These are phyloP conservation scores for Oscarella lobularis DNA, from an alignment of 37 sponge, comb jelly and placozoan species.

Conservation along the genomic window DNA sequence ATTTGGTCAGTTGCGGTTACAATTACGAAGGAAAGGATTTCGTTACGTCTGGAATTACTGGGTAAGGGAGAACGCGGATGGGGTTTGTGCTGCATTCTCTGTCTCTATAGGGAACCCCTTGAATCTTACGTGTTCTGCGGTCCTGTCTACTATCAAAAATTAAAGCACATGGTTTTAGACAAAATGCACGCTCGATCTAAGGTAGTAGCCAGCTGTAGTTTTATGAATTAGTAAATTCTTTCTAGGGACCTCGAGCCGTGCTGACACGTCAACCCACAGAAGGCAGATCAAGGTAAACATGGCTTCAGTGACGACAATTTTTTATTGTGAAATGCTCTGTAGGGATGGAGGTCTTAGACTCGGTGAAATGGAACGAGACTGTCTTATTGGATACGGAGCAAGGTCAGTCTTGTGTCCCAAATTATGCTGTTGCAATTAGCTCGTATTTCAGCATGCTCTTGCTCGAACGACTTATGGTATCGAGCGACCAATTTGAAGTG, in stretches of 20 bases:
- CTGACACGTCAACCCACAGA: constrained; percentile 97
- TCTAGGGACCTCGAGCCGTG: constrained; percentile 76
- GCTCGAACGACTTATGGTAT: constrained; percentile 92
- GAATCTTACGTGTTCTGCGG: constrained; percentile 92
- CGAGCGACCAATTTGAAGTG: constrained; percentile 91
- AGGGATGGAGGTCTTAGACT: constrained; percentile 93
- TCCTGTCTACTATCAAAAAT: constrained; percentile 97
- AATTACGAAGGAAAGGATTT: constrained; percentile 95
- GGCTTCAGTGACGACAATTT: neutral
- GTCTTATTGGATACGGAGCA: constrained; percentile 95
- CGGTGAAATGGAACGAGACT: constrained; percentile 99
- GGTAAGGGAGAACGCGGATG: neutral
- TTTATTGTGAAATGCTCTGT: neutral
- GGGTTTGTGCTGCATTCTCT: constrained; percentile 1
- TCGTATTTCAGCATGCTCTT: constrained; percentile 75
- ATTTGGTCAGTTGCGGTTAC: constrained; percentile 72
- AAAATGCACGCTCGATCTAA: constrained; percentile 97
- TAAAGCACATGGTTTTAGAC: constrained; percentile 99
- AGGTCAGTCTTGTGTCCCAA: neutral
- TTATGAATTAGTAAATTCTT: too few species aligned
- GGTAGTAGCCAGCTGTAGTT: neutral
- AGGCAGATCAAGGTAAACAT: constrained; percentile 50
- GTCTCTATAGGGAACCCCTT: constrained; percentile 53
- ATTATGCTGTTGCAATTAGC: neutral
- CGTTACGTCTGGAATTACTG: constrained; percentile 93